Conservation (phyloP, 1,140 invertebrate species). For the Drosophila ficusphila region DNA sequence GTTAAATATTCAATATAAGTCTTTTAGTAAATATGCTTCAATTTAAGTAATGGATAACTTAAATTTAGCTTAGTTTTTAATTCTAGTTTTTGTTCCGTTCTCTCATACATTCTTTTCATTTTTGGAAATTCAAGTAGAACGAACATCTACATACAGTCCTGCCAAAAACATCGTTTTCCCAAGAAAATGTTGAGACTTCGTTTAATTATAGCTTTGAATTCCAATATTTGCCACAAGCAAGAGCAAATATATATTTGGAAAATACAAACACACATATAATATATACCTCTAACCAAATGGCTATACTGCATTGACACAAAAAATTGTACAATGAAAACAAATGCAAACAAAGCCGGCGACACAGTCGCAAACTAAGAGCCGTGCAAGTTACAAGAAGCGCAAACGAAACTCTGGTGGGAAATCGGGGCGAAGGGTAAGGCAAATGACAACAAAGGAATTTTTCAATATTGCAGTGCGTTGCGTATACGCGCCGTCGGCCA, state of each 20-base stretch:
- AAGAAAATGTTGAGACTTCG: background rate
- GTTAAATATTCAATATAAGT: too few species aligned
- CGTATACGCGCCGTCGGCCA: slow-evolving; percentile 71
- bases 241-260: slow-evolving; percentile 7
- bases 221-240: slow-evolving; percentile 6
- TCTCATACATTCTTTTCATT: too few species aligned
- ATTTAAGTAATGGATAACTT: too few species aligned
- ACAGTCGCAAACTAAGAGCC: slow-evolving; percentile 1
- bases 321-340: slow-evolving; percentile 52
- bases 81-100: too few species aligned
- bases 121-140: too few species aligned
- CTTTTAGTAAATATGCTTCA: too few species aligned
- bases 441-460: slow-evolving; percentile 79
- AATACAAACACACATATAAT: slow-evolving; percentile 15
- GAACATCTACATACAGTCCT: too few species aligned
- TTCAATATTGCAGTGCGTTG: slow-evolving; percentile 76
- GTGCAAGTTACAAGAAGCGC: slow-evolving; percentile 9
- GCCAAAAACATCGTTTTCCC: too few species aligned
- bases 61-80: too few species aligned
- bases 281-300: slow-evolving; percentile 50
- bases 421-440: slow-evolving; percentile 11
- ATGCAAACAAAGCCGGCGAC: slow-evolving; percentile 30
- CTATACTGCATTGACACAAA: slow-evolving; percentile 70
- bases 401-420: slow-evolving; percentile 1
- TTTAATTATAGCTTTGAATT: slow-evolving; percentile 15